Percentiles rank a stretch among this genome's conserved stretches.
Conservation (phyloP, 2,797 vertebrate species). For the Lophotriccus pileatus region DNA sequence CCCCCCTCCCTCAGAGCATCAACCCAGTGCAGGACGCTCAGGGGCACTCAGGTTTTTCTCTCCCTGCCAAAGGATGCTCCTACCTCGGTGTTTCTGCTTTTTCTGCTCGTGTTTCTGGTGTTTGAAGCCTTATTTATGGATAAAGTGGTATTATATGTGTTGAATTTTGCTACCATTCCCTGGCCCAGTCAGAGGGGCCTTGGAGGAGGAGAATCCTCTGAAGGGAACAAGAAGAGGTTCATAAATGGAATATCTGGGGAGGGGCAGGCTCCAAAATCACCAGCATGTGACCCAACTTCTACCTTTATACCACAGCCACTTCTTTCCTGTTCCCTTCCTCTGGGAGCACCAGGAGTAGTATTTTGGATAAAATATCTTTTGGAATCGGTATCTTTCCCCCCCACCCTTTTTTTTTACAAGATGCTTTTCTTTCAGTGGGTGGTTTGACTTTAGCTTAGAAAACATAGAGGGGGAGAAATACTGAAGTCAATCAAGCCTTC, state of each 20-base stretch:
- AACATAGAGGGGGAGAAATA: background rate
- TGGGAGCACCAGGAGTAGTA: background rate
- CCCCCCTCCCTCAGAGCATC: background rate
- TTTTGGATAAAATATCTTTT: background rate
- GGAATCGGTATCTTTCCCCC: background rate
- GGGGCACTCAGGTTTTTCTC: background rate
- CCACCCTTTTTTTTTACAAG: background rate
- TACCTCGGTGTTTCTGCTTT: background rate
- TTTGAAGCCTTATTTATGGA: background rate
- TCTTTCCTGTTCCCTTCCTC: background rate
- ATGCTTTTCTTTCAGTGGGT: background rate
- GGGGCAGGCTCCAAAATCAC: background rate
- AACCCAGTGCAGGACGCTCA: slow-evolving; percentile 1
- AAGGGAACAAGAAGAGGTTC: background rate
- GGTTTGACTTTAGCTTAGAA: background rate
- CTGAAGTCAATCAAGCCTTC: background rate
- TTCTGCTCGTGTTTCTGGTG: background rate
- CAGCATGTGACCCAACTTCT: background rate
- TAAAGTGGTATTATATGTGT: background rate
- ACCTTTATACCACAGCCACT: rapidly evolving
- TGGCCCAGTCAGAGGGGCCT: background rate
- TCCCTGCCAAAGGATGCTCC: background rate
- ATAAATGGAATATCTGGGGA: background rate
- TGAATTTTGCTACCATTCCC: background rate
- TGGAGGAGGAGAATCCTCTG: background rate